Conservation (phyloP, 2,113 vertebrate genomes). For the Tapirus terrestris region DNA sequence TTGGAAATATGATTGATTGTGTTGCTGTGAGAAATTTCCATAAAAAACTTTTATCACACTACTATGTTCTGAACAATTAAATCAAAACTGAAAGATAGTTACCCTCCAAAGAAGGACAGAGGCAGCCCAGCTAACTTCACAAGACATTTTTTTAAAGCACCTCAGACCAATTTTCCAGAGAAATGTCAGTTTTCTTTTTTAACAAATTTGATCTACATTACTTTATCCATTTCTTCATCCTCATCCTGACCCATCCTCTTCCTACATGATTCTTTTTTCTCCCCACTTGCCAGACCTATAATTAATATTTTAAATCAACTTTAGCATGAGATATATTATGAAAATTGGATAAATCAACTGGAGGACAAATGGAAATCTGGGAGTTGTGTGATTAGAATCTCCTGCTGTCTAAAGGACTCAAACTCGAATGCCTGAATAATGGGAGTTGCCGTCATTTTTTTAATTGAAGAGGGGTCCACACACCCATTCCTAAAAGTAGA, state of each 20-base stretch:
- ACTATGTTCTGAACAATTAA: conserved; percentile 88
- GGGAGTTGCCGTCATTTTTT: background rate
- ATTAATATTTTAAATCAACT: background rate
- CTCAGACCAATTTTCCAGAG: conserved; percentile 22
- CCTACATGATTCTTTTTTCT: background rate
- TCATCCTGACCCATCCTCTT: background rate
- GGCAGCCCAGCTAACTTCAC: conserved; percentile 73
- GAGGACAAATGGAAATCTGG: background rate
- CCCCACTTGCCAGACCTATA: background rate
- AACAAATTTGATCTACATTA: background rate
- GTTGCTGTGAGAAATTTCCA: conserved; percentile 89
- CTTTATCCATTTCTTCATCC: background rate
- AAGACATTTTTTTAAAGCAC: conserved; percentile 51
- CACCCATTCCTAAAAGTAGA: background rate
- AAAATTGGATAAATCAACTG: conserved; percentile 4
- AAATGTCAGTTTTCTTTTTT: conserved; percentile 7
- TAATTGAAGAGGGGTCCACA: background rate
- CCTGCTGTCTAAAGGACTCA: background rate
- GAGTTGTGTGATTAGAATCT: background rate
- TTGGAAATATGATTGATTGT: conserved; percentile 91
- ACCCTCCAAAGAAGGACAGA: conserved; percentile 83
- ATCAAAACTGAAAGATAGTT: conserved; percentile 85
- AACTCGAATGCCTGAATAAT: background rate
- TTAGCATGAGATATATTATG: background rate
- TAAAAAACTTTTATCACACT: conserved; percentile 87